Conservation (phyloP, 2,888 invertebrate species). For the Drosophila infuscata region DNA sequence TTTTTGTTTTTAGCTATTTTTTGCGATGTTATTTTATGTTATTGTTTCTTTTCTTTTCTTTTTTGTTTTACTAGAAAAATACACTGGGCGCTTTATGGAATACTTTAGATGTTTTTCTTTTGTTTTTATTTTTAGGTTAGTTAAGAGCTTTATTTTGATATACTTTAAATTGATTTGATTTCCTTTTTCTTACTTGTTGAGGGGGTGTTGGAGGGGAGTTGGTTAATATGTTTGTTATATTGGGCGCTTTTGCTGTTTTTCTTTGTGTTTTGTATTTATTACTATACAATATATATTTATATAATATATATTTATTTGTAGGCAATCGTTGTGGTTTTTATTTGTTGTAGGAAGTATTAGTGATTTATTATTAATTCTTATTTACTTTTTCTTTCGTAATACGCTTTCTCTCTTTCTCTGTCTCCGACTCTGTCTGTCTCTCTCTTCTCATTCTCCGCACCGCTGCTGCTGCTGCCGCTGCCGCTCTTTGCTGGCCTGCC, state of each 20-base stretch:
- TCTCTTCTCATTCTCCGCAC: conserved; percentile 7
- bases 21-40: conserved; percentile 55
- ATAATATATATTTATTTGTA: conserved; percentile 77
- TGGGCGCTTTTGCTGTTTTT: conserved; percentile 8
- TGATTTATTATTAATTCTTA: conserved; percentile 63
- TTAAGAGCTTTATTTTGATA: conserved; percentile 58
- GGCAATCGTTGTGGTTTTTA: conserved; percentile 82
- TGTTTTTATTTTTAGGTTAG: conserved; percentile 27
- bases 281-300: conserved; percentile 60
- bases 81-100: conserved; percentile 74
- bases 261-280: conserved; percentile 38
- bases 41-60: conserved; percentile 28
- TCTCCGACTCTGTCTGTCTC: conserved; percentile 5
- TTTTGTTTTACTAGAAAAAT: conserved; percentile 79
- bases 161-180: conserved; percentile 52
- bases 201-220: conserved; percentile 34
- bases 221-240: conserved; percentile 55
- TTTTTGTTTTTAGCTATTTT: conserved; percentile 52
- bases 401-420: conserved; percentile 18
- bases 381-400: conserved; percentile 40
- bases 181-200: conserved; percentile 21
- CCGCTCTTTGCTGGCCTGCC: conserved; percentile 8
- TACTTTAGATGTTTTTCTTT: conserved; percentile 51
- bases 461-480: conserved; percentile 5
- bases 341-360: conserved; percentile 77